phyloP scores from a whole-genome alignment of 2,888 invertebrate genomes.

The Andrena camellia region DNA sequence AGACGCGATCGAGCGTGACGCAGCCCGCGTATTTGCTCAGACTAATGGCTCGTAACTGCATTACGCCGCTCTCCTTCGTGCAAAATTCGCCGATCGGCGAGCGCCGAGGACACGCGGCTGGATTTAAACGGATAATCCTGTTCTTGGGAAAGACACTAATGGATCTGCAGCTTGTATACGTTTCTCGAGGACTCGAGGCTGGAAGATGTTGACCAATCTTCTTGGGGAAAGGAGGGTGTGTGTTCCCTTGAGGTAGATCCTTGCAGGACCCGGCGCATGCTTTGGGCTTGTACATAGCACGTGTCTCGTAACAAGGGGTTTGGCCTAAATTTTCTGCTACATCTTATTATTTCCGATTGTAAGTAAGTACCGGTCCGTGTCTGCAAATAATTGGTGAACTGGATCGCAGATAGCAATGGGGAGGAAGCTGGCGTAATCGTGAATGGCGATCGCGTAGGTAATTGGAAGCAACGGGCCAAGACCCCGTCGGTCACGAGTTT shows the following conservation, averaged over 20 bases:
- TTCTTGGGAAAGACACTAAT: not conserved
- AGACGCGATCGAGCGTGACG: not conserved
- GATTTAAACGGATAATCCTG: not conserved
- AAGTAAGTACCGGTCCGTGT: too few relatives aligned
- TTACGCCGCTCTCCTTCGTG: not conserved
- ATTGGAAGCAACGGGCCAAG: not conserved
- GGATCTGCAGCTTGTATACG: not conserved
- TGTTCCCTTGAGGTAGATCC: too few relatives aligned
- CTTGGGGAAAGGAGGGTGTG: not conserved
- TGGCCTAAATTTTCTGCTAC: too few relatives aligned
- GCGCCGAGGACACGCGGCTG: not conserved
- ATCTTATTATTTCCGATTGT: too few relatives aligned
- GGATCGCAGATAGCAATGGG: too few relatives aligned
- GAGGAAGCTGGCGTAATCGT: too few relatives aligned
- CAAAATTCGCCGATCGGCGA: not conserved
- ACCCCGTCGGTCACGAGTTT: not conserved
- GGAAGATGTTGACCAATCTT: not conserved
- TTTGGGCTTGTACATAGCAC: too few relatives aligned
- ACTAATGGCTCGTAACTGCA: slow-evolving; percentile 22
- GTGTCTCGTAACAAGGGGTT: too few relatives aligned
- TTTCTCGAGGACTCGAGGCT: not conserved
- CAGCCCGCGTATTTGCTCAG: not conserved
- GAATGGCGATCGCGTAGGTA: not conserved
- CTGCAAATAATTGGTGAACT: too few relatives aligned
- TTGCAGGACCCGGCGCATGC: too few relatives aligned